Conservation (phyloP, 2,797 vertebrate genomes). For the Valencia hispanica region DNA sequence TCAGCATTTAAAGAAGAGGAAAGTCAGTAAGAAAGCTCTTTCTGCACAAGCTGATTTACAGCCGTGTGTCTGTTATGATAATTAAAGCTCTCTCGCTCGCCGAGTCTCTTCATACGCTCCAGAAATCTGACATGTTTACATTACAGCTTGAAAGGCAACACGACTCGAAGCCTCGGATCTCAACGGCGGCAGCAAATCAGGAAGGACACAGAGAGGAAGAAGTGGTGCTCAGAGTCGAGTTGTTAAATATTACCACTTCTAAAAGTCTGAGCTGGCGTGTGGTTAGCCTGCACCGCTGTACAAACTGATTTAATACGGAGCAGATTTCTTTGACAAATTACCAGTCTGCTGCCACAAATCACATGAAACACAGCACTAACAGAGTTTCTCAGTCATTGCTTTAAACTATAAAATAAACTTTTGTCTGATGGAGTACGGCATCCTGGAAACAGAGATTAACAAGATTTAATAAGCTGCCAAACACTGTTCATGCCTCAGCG, state of each 20-base stretch:
- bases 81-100: constrained; percentile 12
- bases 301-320: constrained; percentile 68
- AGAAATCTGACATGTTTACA: constrained; percentile 71
- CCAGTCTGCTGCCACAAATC: constrained; percentile 48
- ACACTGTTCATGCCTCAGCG: constrained; percentile 2
- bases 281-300: constrained; percentile 67
- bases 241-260: constrained; percentile 8
- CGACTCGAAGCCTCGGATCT: constrained; percentile 44
- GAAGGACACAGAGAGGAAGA: constrained; percentile 38
- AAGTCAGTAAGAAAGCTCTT: constrained; percentile 12
- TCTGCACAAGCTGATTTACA: constrained; percentile 28
- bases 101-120: constrained; percentile 31
- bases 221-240: constrained; percentile 38
- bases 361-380: constrained; percentile 47
- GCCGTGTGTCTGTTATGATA: constrained; percentile 48
- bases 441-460: constrained; percentile 33
- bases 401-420: constrained; percentile 50
- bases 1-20: neutral
- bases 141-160: constrained; percentile 66
- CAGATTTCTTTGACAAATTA: constrained; percentile 64
- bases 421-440: constrained; percentile 44
- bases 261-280: constrained; percentile 13
- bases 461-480: constrained; percentile 16
- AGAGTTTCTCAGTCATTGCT: neutral
- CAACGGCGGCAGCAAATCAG: constrained; percentile 55